Percentiles rank a stretch among this genome's conserved stretches.
Conservation (phyloP, 2,888 invertebrate genomes). For the Zootermopsis nevadensis region DNA sequence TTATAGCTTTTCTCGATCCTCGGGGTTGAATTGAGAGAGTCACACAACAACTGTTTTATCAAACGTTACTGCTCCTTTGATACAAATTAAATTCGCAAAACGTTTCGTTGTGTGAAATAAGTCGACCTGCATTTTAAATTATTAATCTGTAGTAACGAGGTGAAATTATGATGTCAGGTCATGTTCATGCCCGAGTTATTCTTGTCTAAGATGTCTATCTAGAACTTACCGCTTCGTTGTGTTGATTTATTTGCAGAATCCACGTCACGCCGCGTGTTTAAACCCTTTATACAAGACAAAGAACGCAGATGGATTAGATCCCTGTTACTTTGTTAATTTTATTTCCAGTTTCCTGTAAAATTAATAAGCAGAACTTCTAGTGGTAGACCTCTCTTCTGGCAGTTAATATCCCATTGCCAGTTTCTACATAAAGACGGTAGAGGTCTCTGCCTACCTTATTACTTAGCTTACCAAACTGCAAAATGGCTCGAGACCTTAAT, state of each 20-base stretch:
- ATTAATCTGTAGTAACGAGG: too few species aligned
- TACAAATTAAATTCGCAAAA: too few species aligned
- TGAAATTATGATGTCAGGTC: too few species aligned
- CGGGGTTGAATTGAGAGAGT: too few species aligned
- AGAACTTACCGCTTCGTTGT: neutral
- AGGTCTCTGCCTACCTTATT: slow-evolving; percentile 47
- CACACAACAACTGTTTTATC: too few species aligned
- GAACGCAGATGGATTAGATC: slow-evolving; percentile 24
- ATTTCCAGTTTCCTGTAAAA: slow-evolving; percentile 21
- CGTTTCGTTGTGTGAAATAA: too few species aligned
- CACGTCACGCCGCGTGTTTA: neutral
- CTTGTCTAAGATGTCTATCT: neutral
- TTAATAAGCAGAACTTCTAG: neutral
- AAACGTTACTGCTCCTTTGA: too few species aligned
- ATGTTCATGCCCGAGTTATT: too few species aligned
- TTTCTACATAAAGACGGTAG: slow-evolving; percentile 7
- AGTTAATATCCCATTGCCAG: neutral
- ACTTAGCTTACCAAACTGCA: slow-evolving; percentile 46
- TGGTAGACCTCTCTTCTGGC: neutral
- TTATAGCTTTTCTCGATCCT: too few species aligned
- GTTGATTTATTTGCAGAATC: neutral
- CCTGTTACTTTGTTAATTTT: slow-evolving; percentile 31
- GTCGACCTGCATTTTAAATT: too few species aligned
- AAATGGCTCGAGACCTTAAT: slow-evolving; percentile 53
- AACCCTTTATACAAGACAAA: slow-evolving; percentile 9